Percentiles rank a stretch among this genome's conserved stretches.
Conservation (phyloP, 2,113 vertebrate genomes). For the Heterocephalus glaber region DNA sequence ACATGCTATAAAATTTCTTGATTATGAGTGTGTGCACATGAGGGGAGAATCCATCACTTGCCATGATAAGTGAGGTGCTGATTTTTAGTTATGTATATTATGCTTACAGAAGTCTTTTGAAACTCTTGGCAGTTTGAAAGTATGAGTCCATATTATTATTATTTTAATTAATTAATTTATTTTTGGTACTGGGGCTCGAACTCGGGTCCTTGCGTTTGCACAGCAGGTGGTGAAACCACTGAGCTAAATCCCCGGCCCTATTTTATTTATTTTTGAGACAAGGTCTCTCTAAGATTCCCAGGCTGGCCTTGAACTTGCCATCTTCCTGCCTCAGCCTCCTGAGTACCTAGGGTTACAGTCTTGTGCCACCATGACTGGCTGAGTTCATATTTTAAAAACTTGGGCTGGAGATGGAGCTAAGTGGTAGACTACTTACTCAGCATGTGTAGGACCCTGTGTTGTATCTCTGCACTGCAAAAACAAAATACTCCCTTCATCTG, state of each 20-base stretch:
- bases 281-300: background rate
- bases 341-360: background rate
- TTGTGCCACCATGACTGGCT: background rate
- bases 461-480: background rate
- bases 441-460: background rate
- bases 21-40: background rate
- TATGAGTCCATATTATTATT: background rate
- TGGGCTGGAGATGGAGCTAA: background rate
- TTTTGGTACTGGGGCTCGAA: background rate
- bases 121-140: conserved; percentile 1
- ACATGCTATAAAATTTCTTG: background rate
- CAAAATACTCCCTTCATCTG: background rate
- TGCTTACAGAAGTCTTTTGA: conserved; percentile 22
- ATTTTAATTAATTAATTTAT: background rate
- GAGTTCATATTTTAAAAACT: background rate
- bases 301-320: background rate
- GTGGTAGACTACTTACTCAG: background rate
- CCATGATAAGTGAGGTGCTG: background rate
- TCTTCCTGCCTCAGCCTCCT: background rate
- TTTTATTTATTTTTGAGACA: background rate
- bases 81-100: background rate
- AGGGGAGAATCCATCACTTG: background rate
- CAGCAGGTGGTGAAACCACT: too few species aligned
- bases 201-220: too few species aligned
- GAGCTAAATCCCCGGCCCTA: too few species aligned